Conservation (phyloP, 2,888 invertebrate genomes). For the Cataglyphis livida region DNA sequence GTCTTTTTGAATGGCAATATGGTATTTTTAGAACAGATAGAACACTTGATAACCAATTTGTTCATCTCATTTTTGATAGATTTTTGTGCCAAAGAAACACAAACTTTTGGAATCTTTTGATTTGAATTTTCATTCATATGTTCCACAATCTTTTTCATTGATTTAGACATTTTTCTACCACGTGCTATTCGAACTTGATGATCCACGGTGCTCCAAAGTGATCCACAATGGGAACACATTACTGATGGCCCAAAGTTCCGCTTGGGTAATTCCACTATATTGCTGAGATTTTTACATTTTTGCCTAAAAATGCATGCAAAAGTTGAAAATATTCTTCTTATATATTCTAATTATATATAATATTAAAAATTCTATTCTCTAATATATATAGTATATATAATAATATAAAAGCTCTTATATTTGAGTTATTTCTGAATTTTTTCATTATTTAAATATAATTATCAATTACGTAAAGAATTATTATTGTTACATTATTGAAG, state of each 20-base stretch:
- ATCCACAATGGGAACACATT: slow-evolving; percentile 80
- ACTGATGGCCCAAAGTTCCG: slow-evolving; percentile 75
- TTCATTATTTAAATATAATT: neutral
- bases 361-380: neutral
- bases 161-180: slow-evolving; percentile 71
- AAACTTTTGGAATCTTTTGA: slow-evolving; percentile 68
- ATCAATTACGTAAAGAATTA: neutral
- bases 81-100: slow-evolving; percentile 73
- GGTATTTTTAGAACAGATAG: slow-evolving; percentile 76
- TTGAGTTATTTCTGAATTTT: neutral
- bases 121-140: slow-evolving; percentile 47
- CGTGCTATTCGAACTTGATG: slow-evolving; percentile 71
- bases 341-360: neutral
- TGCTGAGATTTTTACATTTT: slow-evolving; percentile 71
- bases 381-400: neutral
- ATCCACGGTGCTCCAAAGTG: slow-evolving; percentile 75
- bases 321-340: neutral
- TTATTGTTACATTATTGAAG: neutral
- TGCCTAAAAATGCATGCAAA: slow-evolving; percentile 64
- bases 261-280: slow-evolving; percentile 71
- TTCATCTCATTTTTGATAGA: slow-evolving; percentile 76
- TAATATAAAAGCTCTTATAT: neutral
- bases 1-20: slow-evolving; percentile 75
- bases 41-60: slow-evolving; percentile 78
- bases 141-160: slow-evolving; percentile 71